Evolutionary conservation across 1,140 invertebrate genomes (phyloP), one percentile per base, ranked within the genome.

Genomic region (Capitella teleta): DNA sequence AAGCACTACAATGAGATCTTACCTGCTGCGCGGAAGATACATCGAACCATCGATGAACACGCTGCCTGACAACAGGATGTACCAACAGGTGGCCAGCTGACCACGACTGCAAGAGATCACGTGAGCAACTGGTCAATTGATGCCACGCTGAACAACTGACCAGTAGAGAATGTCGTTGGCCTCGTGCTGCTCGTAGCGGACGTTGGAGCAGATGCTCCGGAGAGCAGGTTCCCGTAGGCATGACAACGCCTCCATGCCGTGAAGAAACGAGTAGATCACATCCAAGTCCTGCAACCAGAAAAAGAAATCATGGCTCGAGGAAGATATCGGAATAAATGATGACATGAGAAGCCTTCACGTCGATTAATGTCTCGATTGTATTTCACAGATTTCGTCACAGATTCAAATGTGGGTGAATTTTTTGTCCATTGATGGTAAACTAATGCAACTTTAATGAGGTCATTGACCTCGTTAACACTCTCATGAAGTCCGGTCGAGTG

Each of bases 21-120:
- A 89, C 86, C 85, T 86, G 74, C 82, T 82, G 57, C 84, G 74
- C 3, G 86, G 86, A 48, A 88, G 74, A 62, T 84, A 88, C 83
- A 89, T 87, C 48, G 82, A 84, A 50, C 84, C 84, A 72, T 87
- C 85, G 67, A 89, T 89, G 74, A 88, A 88, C n/a, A 88, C 85
- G 3, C 84, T 85, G 37, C 86, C 86, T 10, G 83, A 84, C 25
- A 88, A 75, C 28, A 88, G 69, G 59, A 89, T 85, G 70, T 86
- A 89, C 86, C 86, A 88, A 62, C 84, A 84, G 40, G 80, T 81
- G 30, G 82, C 82, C 55, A 85, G 59, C 69, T 87, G 84, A 18
- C 84, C 84, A 41, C 83, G 83, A 61, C 85, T 87, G 74, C 49
- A 80, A 79, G 58, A 63, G 25, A 34, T 16, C 0, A 12, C 19